Evolutionary conservation across 2,113 vertebrate species (phyloP), one percentile per base, ranked within the genome.

Genomic region (Dicrurus megarhynchus): DNA sequence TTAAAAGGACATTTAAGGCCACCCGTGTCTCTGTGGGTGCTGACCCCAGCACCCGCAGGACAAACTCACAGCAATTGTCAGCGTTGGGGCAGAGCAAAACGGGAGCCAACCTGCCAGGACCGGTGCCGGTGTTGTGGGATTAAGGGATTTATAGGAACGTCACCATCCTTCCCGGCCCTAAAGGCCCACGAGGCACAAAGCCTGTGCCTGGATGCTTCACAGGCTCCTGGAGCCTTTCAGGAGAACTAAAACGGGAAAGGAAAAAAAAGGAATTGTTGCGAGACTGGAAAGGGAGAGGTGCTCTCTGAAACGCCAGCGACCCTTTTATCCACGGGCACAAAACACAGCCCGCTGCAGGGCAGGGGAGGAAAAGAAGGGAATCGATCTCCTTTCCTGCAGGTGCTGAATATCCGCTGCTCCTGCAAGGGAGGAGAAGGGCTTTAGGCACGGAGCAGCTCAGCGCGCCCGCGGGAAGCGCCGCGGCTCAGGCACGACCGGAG

Each of bases 41-140:
- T 24, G 80, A 84, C 11, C 73, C 83, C 55, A 33, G 68, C 74
- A 6, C 2, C 1, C 52, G 11, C 41, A 32, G 81, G 33, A 49
- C 69, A 64, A 61, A 60, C 65, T 64, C 60, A 0, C 65, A 30
- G 56, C 77, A 1, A 0, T 19, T 55, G 60, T 27, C 75, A 35
- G 19, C 4, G 0, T 0, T 59, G 6, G 28, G 73, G 42, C 65
- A 23, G 50, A 46, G 44, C 55, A 37, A 41, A 64, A 56, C 0
- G 1, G 77, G 82, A 67, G 9, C 60, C 27, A 57, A 16, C 0
- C 8, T 2, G 10, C 39, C 41, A 7, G 78, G 75, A 47, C 6
- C 1, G 0, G 46, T 1, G 74, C 39, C 0, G 4, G 59, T 21
- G 82, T 0, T 52, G 77, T 73, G 2, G 6, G 81, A 61, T 88